Base-by-base conservation (phyloP, 2,888 invertebrate species). In the Elgonia sp. region DNA sequence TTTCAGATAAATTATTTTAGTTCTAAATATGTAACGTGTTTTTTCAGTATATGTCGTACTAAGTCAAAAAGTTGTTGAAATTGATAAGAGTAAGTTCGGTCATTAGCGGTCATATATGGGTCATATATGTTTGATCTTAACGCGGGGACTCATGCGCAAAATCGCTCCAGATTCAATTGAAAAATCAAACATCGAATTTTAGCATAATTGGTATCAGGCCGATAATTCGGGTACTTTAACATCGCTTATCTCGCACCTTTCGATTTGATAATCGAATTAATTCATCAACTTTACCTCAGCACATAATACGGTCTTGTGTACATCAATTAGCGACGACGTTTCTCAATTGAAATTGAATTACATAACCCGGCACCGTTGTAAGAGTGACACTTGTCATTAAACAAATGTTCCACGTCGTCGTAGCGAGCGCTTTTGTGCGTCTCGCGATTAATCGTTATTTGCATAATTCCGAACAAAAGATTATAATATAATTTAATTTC, bases 341-440 rank as follows among this genome's bases (percentile, higher is more conserved):
- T 76, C 83, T 87, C 84, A 84, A 87, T 84, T 87, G 84, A 87
- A 81, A 87, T 84, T 84, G 65, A 84, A 87, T 87, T 87, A 84
- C 65, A 87, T 87, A 87, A 87, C 60, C 57, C 81, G 60, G 70
- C 80, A 60, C 42, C 65, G 80, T 79, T 69, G 80, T 73, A 83
- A 84, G 63, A 87, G 37, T 81, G 84, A 87, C 76, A 76, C 83
- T 87, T 84, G 83, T 87, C 80, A 80, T 87, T 84, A 84, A 84
- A 87, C 87, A 87, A 84, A 84, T 84, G 80, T 73, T 84, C 63
- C 79, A 84, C 55, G 73, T 73, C 86, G 57, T 77, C 46, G 40
- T 42, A 72, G 46, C 72, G 55, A 70, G 72, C 40, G 82, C 86
- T 79, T 86, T 79, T 83, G 57, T 79, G 77, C 63, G 42, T 16